phyloP scores from a whole-genome alignment of 2,113 vertebrate species.

The Lophotis ruficrista region DNA sequence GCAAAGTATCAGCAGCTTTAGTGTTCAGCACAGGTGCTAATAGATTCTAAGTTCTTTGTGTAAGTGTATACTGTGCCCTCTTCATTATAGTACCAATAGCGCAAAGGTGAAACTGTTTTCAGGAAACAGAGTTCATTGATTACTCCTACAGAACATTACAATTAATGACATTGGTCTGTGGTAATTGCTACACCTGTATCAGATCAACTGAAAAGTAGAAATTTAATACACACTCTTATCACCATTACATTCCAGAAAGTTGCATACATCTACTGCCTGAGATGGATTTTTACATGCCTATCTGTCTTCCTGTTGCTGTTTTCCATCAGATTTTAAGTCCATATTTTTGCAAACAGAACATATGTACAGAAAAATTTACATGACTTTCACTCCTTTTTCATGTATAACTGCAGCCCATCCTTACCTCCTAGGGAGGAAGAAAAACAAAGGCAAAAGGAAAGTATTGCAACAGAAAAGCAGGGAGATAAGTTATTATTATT shows the following conservation, averaged over 20 bases:
- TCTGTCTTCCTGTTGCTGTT: slow-evolving; percentile 6
- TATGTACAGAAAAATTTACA: neutral
- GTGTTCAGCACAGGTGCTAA: slow-evolving; percentile 20
- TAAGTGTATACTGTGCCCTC: neutral
- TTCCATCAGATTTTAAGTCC: neutral
- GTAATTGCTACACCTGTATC: slow-evolving; percentile 16
- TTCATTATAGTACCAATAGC: slow-evolving; percentile 15
- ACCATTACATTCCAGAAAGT: neutral
- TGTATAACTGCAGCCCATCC: neutral
- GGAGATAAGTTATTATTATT: slow-evolving; percentile 41
- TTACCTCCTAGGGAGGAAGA: neutral
- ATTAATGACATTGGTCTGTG: slow-evolving; percentile 1
- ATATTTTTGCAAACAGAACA: neutral
- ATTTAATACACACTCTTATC: slow-evolving; percentile 19
- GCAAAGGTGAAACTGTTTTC: slow-evolving; percentile 23
- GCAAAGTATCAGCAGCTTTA: neutral
- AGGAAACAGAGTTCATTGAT: slow-evolving; percentile 22
- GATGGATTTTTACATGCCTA: neutral
- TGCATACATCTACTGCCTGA: neutral
- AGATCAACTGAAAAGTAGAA: neutral
- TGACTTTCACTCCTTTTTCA: slow-evolving; percentile 15
- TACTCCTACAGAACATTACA: slow-evolving; percentile 31
- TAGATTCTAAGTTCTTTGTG: slow-evolving; percentile 50
- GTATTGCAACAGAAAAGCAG: neutral
- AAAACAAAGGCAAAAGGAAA: slow-evolving; percentile 19